phyloP scores from a whole-genome alignment of 2,113 vertebrate species.

The Pteropus alecto region DNA sequence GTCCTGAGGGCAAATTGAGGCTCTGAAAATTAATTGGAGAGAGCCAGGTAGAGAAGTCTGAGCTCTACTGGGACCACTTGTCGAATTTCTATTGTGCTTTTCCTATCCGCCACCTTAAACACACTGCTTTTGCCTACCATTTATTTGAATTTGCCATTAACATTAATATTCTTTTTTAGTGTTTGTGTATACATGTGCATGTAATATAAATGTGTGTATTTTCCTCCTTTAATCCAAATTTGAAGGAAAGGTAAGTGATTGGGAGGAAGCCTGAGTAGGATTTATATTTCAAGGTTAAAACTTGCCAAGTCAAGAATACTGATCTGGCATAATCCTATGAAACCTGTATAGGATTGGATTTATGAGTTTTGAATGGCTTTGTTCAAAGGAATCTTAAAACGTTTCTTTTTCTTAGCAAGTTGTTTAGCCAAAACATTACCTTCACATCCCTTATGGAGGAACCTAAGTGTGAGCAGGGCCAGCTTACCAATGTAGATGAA shows the following conservation, averaged over 20 bases:
- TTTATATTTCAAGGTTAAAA: neutral
- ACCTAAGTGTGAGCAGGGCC: neutral
- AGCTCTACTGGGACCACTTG: neutral
- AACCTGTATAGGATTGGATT: neutral
- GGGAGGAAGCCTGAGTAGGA: neutral
- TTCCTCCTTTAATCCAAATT: neutral
- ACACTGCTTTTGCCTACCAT: neutral
- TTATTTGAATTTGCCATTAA: neutral
- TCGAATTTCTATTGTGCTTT: neutral
- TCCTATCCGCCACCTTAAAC: neutral
- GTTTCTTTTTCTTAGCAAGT: neutral
- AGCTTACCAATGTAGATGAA: neutral
- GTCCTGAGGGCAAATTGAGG: neutral
- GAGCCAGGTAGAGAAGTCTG: neutral
- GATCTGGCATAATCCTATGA: neutral
- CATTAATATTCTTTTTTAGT: neutral
- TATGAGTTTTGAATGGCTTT: neutral
- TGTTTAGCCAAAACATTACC: conserved; percentile 54
- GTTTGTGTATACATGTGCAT: neutral
- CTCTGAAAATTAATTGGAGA: neutral
- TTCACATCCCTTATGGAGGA: neutral
- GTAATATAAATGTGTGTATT: neutral
- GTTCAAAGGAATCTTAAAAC: neutral
- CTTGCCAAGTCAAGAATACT: neutral
- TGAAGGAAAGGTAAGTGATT: neutral